A percentile compares a stretch with the other conserved stretches of the same genome.
phyloP scores from a whole-genome alignment of 2,113 vertebrate genomes.

The Cygnus buccinator region DNA sequence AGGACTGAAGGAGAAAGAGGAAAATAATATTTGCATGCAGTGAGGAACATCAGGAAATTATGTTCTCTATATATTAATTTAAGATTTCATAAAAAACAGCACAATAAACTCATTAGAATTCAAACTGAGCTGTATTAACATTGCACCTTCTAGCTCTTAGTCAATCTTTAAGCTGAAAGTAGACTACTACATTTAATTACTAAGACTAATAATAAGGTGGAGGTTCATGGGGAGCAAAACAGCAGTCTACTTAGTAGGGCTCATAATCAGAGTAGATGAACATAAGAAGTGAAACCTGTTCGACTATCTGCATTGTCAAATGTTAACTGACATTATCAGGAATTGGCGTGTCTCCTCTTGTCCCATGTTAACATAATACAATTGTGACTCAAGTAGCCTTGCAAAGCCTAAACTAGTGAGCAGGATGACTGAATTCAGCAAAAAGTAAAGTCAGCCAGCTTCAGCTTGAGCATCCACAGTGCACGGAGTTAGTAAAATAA shows the following conservation, averaged over 20 bases:
- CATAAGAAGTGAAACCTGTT: background rate
- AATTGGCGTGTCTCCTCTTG: background rate
- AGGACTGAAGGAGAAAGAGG: conserved; percentile 71
- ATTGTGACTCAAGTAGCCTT: background rate
- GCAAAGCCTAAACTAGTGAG: background rate
- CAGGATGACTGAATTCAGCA: background rate
- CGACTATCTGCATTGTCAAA: background rate
- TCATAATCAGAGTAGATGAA: background rate
- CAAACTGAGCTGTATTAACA: background rate
- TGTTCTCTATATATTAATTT: background rate
- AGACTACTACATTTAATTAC: background rate
- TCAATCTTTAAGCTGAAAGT: background rate
- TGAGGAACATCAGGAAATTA: background rate
- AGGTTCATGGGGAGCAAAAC: background rate
- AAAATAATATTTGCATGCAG: background rate
- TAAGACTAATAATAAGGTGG: background rate
- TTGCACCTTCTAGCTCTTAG: background rate
- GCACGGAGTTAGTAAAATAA: background rate
- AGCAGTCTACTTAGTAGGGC: background rate
- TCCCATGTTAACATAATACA: background rate
- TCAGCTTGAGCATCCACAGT: background rate
- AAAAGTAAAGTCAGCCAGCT: background rate
- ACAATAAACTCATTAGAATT: background rate
- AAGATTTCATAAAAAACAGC: background rate
- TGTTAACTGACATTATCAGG: background rate